Percentiles rank a stretch among this genome's conserved stretches.
These are phyloP conservation scores for Cryptocephalus primarius DNA, from an alignment of 2,888 invertebrate species.

Conservation along the genomic window DNA sequence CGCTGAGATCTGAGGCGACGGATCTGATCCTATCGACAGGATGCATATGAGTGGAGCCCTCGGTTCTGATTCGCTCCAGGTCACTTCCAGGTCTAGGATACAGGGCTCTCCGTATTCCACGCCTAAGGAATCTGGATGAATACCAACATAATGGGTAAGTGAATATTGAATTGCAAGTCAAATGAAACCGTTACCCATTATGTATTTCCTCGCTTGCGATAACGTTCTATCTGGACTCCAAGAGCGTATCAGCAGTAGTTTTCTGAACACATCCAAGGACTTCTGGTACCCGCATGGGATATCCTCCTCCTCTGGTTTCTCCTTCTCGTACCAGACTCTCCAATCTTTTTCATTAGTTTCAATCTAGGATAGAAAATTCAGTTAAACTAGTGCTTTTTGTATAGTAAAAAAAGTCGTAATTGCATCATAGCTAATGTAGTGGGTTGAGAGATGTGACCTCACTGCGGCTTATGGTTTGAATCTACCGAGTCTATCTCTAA, in stretches of 20 bases:
- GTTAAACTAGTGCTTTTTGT: not conserved
- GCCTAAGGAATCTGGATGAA: slow-evolving; percentile 62
- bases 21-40: slow-evolving; percentile 91
- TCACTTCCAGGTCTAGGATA: slow-evolving; percentile 81
- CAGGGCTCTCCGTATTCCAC: slow-evolving; percentile 83
- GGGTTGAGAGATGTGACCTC: not conserved
- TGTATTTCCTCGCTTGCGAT: slow-evolving; percentile 85
- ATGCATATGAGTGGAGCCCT: slow-evolving; percentile 85
- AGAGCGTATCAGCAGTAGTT: slow-evolving; percentile 73
- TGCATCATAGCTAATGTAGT: not conserved
- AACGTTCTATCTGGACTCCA: slow-evolving; percentile 94
- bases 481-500: too few species aligned
- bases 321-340: slow-evolving; percentile 85
- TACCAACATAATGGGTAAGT: not conserved
- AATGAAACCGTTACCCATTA: slow-evolving; percentile 49
- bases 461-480: not conserved
- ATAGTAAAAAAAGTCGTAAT: not conserved
- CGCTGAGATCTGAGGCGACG: slow-evolving; percentile 83
- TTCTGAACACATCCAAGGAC: slow-evolving; percentile 78
- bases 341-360: slow-evolving; percentile 79
- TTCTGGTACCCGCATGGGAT: slow-evolving; percentile 85
- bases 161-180: not conserved
- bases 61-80: slow-evolving; percentile 83
- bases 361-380: slow-evolving; percentile 44
- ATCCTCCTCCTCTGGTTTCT: slow-evolving; percentile 82